A percentile compares a stretch with the other conserved stretches of the same genome.
Evolutionary conservation across 2,113 vertebrate species (phyloP).

Genomic region (Ctenodactylus gundi): DNA sequence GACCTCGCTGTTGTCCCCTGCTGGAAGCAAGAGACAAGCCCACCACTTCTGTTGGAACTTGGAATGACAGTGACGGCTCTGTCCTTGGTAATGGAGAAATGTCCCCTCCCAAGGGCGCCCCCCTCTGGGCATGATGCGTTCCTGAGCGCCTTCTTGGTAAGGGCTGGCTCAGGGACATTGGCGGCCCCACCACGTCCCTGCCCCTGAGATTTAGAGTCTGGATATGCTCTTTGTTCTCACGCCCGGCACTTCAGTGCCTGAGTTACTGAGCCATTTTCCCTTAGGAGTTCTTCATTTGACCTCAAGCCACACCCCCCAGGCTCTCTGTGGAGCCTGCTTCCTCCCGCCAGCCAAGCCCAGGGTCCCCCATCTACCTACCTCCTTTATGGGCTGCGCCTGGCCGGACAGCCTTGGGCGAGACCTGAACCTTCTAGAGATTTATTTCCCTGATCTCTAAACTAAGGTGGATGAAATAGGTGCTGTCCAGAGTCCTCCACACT

Average conservation of each 20-base stretch:
- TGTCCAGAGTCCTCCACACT: not conserved
- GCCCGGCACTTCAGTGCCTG: constrained; percentile 57
- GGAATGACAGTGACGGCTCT: not conserved
- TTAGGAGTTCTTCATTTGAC: constrained; percentile 54
- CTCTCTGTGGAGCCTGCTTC: rapidly evolving
- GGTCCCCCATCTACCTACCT: not conserved
- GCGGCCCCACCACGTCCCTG: not conserved
- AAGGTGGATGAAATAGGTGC: not conserved
- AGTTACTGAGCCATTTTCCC: constrained; percentile 52
- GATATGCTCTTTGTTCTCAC: not conserved
- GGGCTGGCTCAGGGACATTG: constrained; percentile 45
- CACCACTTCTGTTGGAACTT: rapidly evolving
- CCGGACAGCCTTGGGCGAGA: not conserved
- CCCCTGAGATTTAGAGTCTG: constrained; percentile 58
- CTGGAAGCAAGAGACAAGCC: rapidly evolving
- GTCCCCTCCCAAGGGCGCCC: constrained; percentile 20
- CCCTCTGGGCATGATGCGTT: not conserved
- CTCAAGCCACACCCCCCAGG: not conserved
- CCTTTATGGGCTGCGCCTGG: not conserved
- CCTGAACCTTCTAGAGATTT: not conserved
- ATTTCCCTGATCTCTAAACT: not conserved
- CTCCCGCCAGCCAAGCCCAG: not conserved
- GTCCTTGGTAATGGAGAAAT: constrained; percentile 33
- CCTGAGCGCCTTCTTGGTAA: not conserved
- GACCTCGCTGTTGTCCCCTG: rapidly evolving